Evolutionary conservation across 1,140 invertebrate genomes (phyloP), one percentile per base, ranked within the genome.

Genomic region (Rhynchophorus ferrugineus): DNA sequence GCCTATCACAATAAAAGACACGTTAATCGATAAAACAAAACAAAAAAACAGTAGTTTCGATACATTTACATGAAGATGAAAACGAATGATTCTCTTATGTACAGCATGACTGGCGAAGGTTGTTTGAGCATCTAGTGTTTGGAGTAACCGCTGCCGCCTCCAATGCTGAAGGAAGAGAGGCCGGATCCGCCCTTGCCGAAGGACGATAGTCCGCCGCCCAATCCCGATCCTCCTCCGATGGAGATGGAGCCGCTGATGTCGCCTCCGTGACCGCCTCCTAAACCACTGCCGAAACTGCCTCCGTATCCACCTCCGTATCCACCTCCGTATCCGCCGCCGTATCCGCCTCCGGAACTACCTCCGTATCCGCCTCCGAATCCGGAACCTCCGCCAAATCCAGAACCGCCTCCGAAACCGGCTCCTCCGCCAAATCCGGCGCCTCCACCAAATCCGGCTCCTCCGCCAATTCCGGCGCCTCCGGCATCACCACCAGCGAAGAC

Each of bases 401-500:
- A 43, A 19, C 56, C 49, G 11, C 52, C 56, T 16, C 56, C 61
- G 20, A 44, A 43, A 20, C 58, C 50, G 24, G 29, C 44, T 46
- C 62, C 64, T 37, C 47, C 17, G 6, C 52, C 45, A 8, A 34
- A 35, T 45, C 61, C 54, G 9, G 9, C 13, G 9, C 43, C 48
- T 41, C 19, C 35, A 52, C 49, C 53, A 45, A 36, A 43, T 13
- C 58, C 58, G 9, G 49, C 55, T 17, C 21, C 56, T 37, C 19
- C 14, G 42, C 47, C 39, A 13, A 22, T 49, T 9, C 45, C 49
- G 19, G 24, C 46, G 11, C 61, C 57, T 41, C 60, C 58, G 14
- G 33, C 63, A 49, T 56, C 57, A 21, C 57, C 57, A 17, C 62
- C 60, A 19, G 57, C 42, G 36, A 44, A 58, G 11, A 62, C 36